phyloP scores from a whole-genome alignment of 1,140 invertebrate genomes.

The Parapsyche elsis region DNA sequence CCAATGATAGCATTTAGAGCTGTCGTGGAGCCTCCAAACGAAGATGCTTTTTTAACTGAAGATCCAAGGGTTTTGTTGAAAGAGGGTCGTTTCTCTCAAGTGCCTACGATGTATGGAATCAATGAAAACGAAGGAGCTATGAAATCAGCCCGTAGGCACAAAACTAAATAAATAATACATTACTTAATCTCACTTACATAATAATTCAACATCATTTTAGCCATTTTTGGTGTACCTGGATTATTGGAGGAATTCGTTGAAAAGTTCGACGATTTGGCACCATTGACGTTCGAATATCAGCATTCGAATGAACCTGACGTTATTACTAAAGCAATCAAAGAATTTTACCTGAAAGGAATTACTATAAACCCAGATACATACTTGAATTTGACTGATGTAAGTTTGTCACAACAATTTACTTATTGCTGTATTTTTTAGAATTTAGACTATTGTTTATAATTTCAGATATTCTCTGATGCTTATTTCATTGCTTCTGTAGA shows the following conservation, averaged over 20 bases:
- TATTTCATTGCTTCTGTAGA: constrained; percentile 48
- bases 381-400: background rate
- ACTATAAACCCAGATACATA: constrained; percentile 32
- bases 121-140: constrained; percentile 64
- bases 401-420: background rate
- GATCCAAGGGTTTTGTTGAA: constrained; percentile 59
- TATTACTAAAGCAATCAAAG: constrained; percentile 48
- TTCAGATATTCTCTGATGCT: constrained; percentile 51
- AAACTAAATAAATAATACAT: background rate
- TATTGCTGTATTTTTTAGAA: too few relatives aligned
- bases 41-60: constrained; percentile 60
- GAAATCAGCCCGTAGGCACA: constrained; percentile 57
- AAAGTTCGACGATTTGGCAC: constrained; percentile 59
- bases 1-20: constrained; percentile 65
- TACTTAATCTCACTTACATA: background rate
- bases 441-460: constrained; percentile 5
- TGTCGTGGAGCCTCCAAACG: constrained; percentile 59
- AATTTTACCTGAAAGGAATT: constrained; percentile 57
- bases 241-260: constrained; percentile 52
- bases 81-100: constrained; percentile 57
- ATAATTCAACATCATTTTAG: constrained; percentile 45
- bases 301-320: constrained; percentile 26
- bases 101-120: constrained; percentile 63
- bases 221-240: constrained; percentile 59
- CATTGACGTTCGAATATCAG: constrained; percentile 56